A percentile compares a stretch with the other conserved stretches of the same genome.
phyloP scores from a whole-genome alignment of 2,113 vertebrate genomes.

The Cottus gobio region DNA sequence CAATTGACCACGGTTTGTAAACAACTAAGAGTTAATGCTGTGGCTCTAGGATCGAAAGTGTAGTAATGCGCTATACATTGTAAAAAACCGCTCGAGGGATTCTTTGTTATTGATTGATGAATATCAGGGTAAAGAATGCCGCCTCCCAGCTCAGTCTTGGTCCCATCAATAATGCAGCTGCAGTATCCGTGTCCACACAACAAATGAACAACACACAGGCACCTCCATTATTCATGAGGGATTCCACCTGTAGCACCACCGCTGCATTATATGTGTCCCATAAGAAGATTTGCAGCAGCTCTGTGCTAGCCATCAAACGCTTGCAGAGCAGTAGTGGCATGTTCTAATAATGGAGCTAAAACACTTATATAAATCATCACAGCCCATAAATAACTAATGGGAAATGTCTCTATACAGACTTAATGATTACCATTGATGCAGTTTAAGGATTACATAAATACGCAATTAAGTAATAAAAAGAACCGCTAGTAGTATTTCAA shows the following conservation, averaged over 20 bases:
- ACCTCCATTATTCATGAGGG: conserved; percentile 77
- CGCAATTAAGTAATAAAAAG: neutral
- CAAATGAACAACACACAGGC: conserved; percentile 74
- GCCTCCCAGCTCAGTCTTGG: conserved; percentile 49
- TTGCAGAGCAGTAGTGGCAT: neutral
- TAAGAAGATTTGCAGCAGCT: conserved; percentile 32
- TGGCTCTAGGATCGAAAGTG: neutral
- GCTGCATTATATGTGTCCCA: conserved; percentile 53
- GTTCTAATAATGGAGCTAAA: neutral
- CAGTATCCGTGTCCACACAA: conserved; percentile 76
- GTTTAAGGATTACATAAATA: neutral
- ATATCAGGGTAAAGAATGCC: conserved; percentile 58
- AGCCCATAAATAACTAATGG: conserved; percentile 2
- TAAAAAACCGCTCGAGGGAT: conserved; percentile 33
- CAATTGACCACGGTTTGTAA: neutral
- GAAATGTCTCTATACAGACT: conserved; percentile 4
- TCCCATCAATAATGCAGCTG: conserved; percentile 78
- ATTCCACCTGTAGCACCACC: conserved; percentile 71
- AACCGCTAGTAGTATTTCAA: neutral
- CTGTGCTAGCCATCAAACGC: conserved; percentile 11
- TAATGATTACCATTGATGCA: conserved; percentile 12
- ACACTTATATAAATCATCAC: conserved; percentile 6
- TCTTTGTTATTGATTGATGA: conserved; percentile 65
- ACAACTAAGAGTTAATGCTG: conserved; percentile 24
- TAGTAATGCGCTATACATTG: conserved; percentile 1